phyloP scores from a whole-genome alignment of 2,797 vertebrate species.

The Thunnus albacares region DNA sequence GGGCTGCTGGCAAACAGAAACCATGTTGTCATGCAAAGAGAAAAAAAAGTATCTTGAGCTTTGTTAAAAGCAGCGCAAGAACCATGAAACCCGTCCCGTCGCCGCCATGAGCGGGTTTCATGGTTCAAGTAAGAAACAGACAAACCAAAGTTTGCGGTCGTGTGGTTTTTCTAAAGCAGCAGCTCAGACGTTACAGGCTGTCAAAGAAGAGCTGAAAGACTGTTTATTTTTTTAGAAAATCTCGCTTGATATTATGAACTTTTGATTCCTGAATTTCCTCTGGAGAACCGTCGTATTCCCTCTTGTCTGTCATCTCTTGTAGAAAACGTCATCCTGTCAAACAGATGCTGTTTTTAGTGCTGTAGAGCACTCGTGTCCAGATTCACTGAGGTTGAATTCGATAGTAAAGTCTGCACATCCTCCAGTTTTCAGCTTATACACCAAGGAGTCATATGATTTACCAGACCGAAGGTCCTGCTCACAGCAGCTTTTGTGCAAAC shows the following conservation, averaged over 20 bases:
- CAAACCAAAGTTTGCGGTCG: constrained; percentile 11
- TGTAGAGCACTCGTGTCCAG: not conserved
- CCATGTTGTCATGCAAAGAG: not conserved
- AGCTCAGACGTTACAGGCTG: constrained; percentile 1
- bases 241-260: not conserved
- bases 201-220: not conserved
- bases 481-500: not conserved
- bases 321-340: not conserved
- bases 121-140: not conserved
- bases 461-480: too few relatives aligned
- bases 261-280: not conserved
- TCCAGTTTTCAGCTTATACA: too few relatives aligned
- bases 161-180: constrained; percentile 6
- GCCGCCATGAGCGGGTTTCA: not conserved
- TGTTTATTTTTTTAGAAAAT: not conserved
- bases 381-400: not conserved
- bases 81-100: not conserved
- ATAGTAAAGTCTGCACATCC: not conserved
- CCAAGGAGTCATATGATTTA: too few relatives aligned
- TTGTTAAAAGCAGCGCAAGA: not conserved
- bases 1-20: not conserved
- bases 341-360: not conserved
- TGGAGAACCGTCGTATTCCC: not conserved
- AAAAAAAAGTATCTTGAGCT: too few relatives aligned
- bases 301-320: not conserved